Conservation (phyloP, 2,113 vertebrate genomes). For the Scomber scombrus region DNA sequence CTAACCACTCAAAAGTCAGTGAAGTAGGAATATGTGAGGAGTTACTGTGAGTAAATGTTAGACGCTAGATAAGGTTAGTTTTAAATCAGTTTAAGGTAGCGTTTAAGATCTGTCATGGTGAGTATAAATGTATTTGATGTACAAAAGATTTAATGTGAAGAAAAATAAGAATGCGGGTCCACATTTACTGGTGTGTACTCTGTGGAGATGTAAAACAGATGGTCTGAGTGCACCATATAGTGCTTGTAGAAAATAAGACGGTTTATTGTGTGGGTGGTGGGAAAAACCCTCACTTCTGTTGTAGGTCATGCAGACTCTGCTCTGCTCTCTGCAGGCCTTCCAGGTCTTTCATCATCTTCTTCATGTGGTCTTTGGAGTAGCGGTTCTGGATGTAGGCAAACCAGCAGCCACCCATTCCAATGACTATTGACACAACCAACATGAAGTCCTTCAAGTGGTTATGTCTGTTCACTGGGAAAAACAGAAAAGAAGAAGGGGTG, state of each 20-base stretch:
- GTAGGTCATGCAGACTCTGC: conserved; percentile 96
- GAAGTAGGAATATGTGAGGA: not conserved
- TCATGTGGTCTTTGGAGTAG: conserved; percentile 99
- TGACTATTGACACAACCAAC: conserved; percentile 98
- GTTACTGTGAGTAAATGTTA: not conserved
- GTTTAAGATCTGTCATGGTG: no score
- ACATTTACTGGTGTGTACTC: not conserved
- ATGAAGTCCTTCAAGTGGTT: conserved; percentile 99
- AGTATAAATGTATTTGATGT: not conserved
- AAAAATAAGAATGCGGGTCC: not conserved
- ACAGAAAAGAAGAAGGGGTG: not conserved
- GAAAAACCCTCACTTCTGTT: conserved; percentile 90
- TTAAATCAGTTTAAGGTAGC: not conserved
- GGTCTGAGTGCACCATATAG: not conserved
- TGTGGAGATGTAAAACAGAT: conserved; percentile 1
- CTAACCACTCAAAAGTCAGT: not conserved
- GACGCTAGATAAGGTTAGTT: not conserved
- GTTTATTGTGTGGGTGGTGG: conserved; percentile 24
- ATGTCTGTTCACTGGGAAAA: conserved; percentile 91
- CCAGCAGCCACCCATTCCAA: conserved; percentile 99
- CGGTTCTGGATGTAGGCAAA: conserved; percentile 99
- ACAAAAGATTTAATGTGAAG: not conserved
- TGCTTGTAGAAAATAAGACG: not conserved
- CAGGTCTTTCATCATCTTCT: conserved; percentile 99
- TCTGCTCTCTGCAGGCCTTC: conserved; percentile 97